Conservation (phyloP, 2,888 invertebrate genomes). For the Notocelia uddmanniana region DNA sequence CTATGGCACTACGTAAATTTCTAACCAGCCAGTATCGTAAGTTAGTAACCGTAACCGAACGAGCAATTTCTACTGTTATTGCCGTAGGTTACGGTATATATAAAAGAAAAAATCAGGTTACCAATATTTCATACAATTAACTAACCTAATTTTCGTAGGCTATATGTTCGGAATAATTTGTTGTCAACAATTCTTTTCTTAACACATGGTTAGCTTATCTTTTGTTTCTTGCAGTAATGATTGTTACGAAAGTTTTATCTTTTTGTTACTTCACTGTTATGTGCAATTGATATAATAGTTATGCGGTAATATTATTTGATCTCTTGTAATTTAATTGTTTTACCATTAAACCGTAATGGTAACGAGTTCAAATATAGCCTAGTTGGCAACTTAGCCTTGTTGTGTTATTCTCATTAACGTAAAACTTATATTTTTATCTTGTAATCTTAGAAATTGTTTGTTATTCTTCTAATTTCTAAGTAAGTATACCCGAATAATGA, state of each 20-base stretch:
- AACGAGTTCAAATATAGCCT: too few relatives aligned
- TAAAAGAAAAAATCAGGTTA: constrained; percentile 25
- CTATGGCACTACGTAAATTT: neutral
- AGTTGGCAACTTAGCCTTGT: too few relatives aligned
- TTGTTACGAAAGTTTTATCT: constrained; percentile 44
- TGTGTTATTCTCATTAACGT: too few relatives aligned
- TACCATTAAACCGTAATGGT: neutral
- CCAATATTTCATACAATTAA: constrained; percentile 9
- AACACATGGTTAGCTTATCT: constrained; percentile 33
- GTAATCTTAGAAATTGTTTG: neutral
- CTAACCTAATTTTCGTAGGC: neutral
- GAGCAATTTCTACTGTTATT: neutral
- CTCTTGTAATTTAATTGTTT: constrained; percentile 15
- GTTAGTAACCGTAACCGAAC: constrained; percentile 15
- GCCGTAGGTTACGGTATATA: constrained; percentile 14
- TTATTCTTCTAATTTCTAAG: neutral
- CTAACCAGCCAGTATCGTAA: constrained; percentile 1
- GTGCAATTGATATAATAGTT: constrained; percentile 39
- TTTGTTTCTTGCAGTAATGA: constrained; percentile 43
- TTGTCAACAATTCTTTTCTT: constrained; percentile 15
- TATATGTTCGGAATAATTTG: neutral
- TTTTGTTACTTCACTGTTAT: constrained; percentile 39
- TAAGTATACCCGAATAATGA: neutral
- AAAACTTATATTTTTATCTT: neutral
- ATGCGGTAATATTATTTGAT: neutral